Evolutionary conservation across 2,113 vertebrate genomes (phyloP), one percentile per base, ranked within the genome.

Genomic region (Dipodomys merriami): DNA sequence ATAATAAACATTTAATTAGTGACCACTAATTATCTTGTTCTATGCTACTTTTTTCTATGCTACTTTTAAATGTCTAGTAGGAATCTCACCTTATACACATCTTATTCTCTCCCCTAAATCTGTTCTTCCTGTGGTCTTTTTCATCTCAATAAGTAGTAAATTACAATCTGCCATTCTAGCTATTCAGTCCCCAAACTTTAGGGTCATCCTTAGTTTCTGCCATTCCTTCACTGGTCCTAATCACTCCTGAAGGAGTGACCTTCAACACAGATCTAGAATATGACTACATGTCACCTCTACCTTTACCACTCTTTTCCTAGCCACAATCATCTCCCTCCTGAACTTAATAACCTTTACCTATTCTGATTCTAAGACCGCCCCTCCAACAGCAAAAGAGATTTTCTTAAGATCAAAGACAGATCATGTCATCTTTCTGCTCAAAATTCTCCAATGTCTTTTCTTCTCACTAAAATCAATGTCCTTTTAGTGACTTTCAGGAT

Each of bases 1-100:
- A 78, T 93, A 95, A 62, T 74, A 65, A 89, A 27, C 73, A 67
- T 67, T 89, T 94, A 91, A 82, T 91, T 53, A 79, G 53, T 49
- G 57, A 33, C 73, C 83, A 27, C 0, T 73, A 80, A 7, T 15
- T 18, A 22, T 46, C 64, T 30, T 68, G 81, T 16, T 86, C 76
- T 8, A 20, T 2, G 19, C 2, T 6, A 9, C 35, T 20, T 25
- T 69, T 62, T 16, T 86, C 76, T 10, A 20, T 2, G 19, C 2
- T 6, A 9, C 35, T 20, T 25, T 69, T 62, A 33, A 39, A 15
- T 20, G 53, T 6, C 49, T 29, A 77, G 20, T 18, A 83, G 46
- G 64, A 82, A 65, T 30, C 53, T 57, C 67, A 20, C 4, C 30
- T 73, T 33, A 29, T 60, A 57, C 71, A 27, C 60, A 60, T 11